Evolutionary conservation across 1,140 invertebrate genomes (phyloP).

Genomic region (Drosophila auraria): DNA sequence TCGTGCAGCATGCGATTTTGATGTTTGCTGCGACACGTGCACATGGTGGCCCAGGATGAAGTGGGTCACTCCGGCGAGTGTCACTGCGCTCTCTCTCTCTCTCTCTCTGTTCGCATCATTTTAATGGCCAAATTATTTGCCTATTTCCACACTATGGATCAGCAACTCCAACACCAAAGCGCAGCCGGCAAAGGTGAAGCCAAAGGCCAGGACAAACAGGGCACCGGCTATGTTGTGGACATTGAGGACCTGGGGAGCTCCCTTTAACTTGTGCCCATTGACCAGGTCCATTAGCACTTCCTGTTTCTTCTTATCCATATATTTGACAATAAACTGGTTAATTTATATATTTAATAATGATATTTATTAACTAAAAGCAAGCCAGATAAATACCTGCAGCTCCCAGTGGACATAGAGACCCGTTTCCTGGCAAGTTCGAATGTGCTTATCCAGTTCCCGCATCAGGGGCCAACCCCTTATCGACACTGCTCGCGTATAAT

Average conservation of each 20-base stretch:
- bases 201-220: slow-evolving; percentile 73
- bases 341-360: not conserved
- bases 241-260: slow-evolving; percentile 60
- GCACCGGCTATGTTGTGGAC: slow-evolving; percentile 73
- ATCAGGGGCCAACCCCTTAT: slow-evolving; percentile 78
- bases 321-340: slow-evolving; percentile 54
- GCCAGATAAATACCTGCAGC: slow-evolving; percentile 43
- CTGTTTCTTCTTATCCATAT: slow-evolving; percentile 69
- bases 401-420: slow-evolving; percentile 78
- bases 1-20: slow-evolving; percentile 49
- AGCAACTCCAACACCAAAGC: slow-evolving; percentile 44
- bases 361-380: not conserved
- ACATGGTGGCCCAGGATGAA: slow-evolving; percentile 21
- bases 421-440: slow-evolving; percentile 66
- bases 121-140: slow-evolving; percentile 40
- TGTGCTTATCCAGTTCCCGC: slow-evolving; percentile 65
- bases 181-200: slow-evolving; percentile 48
- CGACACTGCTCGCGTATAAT: slow-evolving; percentile 76
- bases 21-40: slow-evolving; percentile 51
- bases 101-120: slow-evolving; percentile 18
- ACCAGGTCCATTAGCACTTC: slow-evolving; percentile 65
- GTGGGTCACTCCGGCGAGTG: slow-evolving; percentile 11
- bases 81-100: not conserved
- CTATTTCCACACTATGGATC: slow-evolving; percentile 16
- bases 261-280: slow-evolving; percentile 57